These are phyloP conservation scores for Myiotriccus ornatus DNA, from an alignment of 2,797 vertebrate species.

Conservation along the genomic window DNA sequence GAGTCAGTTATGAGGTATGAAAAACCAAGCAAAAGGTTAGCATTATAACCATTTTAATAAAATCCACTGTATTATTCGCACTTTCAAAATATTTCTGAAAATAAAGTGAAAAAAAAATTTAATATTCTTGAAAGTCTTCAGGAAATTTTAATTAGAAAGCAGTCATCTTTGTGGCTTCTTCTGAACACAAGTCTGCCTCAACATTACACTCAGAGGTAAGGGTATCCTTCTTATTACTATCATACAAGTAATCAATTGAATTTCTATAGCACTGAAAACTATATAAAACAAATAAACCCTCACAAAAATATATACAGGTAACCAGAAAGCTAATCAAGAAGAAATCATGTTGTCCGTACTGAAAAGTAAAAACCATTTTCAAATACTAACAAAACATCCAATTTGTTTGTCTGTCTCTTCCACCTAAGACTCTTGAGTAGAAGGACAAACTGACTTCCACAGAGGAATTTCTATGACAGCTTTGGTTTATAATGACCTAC, in stretches of 20 bases:
- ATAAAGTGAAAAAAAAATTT: constrained; percentile 50
- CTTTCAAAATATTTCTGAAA: constrained; percentile 17
- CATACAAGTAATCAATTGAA: not conserved
- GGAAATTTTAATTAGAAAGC: constrained; percentile 25
- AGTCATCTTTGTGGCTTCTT: not conserved
- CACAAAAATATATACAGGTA: constrained; percentile 7
- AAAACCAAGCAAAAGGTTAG: constrained; percentile 15
- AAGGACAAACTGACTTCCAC: not conserved
- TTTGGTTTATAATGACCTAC: constrained; percentile 65
- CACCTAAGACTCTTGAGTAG: not conserved
- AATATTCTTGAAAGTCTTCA: not conserved
- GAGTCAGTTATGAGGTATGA: constrained; percentile 21
- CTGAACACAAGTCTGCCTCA: not conserved
- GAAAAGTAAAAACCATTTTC: constrained; percentile 10
- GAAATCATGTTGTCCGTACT: not conserved
- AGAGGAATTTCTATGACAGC: not conserved
- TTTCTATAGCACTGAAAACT: not conserved
- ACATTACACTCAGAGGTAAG: not conserved
- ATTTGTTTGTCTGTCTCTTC: not conserved
- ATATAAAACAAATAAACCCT: not conserved
- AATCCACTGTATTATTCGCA: not conserved
- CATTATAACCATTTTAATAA: not conserved
- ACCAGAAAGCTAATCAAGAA: not conserved
- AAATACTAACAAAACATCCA: not conserved
- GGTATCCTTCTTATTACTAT: not conserved